Evolutionary conservation across 2,888 invertebrate species (phyloP), one percentile per base, ranked within the genome.

Genomic region (Tuberolachnus salignus): DNA sequence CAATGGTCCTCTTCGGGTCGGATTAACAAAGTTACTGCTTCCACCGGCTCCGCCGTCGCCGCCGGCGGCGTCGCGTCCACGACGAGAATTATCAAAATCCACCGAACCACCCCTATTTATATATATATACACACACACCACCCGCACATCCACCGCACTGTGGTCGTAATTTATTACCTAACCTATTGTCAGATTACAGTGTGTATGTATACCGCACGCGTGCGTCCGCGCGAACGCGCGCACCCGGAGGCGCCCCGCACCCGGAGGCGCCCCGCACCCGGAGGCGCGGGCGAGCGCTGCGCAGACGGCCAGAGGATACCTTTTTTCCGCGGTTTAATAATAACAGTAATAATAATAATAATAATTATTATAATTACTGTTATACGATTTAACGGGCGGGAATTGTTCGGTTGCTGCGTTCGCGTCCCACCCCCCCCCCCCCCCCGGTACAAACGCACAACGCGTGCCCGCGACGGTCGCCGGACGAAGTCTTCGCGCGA

Each of bases 51-150:
- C 26, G 34, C 23, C 55, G 8, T n/a, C 23, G 13, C 59, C 19
- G n/a, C n/a, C n/a, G n/a, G n/a, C n/a, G n/a, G n/a, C n/a, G n/a
- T n/a, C n/a, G n/a, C n/a, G n/a, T n/a, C 72, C 46, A 69, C 78
- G 78, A 78, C 67, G 67, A 78, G 67, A 78, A 78, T 78, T 67
- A 78, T 78, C 67, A 78, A 78, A 78, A 75, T 69, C 67, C 67
- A 59, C 78, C 57, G 34, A 57, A 67, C 59, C 67, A 66, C 67
- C 55, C 75, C 19, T 46, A 64, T 51, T 10, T 57, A 51, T 6
- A 34, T 6, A 34, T 6, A 34, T 6, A 34, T 6, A 34, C 34
- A 34, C 34, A 34, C 34, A 34, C 34, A 61, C 72, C 61, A 53
- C 66, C 59, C 59, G 46, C 57, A 46, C 34, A 16, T 23, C 69